A percentile compares a stretch with the other conserved stretches of the same genome.
These are phyloP conservation scores for Piaya cayana DNA, from an alignment of 2,113 vertebrate genomes.

Conservation along the genomic window DNA sequence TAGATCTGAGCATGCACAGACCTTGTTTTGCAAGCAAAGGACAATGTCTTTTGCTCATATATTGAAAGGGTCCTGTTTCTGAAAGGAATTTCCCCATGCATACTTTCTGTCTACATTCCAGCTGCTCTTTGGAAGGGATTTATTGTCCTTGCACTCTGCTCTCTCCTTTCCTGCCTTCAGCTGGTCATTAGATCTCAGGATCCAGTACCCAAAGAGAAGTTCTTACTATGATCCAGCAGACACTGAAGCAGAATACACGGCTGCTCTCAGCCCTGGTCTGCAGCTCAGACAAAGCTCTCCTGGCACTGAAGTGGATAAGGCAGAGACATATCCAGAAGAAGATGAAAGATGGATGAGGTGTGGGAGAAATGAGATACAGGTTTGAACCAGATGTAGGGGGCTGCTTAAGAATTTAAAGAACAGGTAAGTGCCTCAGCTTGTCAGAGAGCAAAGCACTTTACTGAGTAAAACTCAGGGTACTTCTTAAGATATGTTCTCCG, in stretches of 20 bases:
- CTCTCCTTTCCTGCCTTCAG: not conserved
- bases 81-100: not conserved
- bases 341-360: not conserved
- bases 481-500: not conserved
- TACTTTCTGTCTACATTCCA: not conserved
- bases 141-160: rapidly evolving
- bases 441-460: not conserved
- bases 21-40: not conserved
- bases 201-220: not conserved
- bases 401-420: not conserved
- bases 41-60: not conserved
- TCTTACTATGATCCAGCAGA: not conserved
- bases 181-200: not conserved
- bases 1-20: not conserved
- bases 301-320: not conserved
- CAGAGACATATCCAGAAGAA: not conserved
- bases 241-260: not conserved
- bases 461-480: not conserved
- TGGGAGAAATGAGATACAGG: not conserved
- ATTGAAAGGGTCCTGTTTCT: not conserved
- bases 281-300: not conserved
- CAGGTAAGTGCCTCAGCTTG: not conserved
- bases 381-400: not conserved
- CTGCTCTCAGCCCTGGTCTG: not conserved
- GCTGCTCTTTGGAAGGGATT: not conserved